Evolutionary conservation across 2,797 vertebrate genomes (phyloP), one percentile per base, ranked within the genome.

Genomic region (Pantherophis vulpinus): DNA sequence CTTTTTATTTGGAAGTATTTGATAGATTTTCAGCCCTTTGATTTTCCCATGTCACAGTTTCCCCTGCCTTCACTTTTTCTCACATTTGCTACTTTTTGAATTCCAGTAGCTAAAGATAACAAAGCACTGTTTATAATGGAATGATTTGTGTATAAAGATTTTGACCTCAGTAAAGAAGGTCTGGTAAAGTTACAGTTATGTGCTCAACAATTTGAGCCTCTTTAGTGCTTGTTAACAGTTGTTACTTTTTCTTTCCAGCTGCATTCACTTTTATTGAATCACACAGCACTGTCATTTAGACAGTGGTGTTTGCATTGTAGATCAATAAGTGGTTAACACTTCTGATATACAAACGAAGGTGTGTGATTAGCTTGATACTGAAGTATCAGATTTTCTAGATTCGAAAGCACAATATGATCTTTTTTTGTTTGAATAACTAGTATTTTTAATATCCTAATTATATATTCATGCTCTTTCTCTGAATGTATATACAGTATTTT

Each of bases 281-380:
- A 91, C 70, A 89, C 58, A 66, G 32, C 23, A 51, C 58, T 91
- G 90, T 91, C 93, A 93, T 89, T 59, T 58, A 58, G 90, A 32
- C 93, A 66, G 74, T 63, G 27, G 59, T 86, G 59, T 93, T 93
- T 89, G 87, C 90, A 93, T 88, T 91, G 70, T 63, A 63, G 59
- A 93, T 91, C 90, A 91, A 93, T 91, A 93, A 87, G 54, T 61
- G 87, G 58, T 93, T 91, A 93, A 91, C 90, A 93, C 74, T 89
- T 91, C 87, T 86, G 70, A 89, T 10, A 11, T 27, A 89, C 59
- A 59, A 90, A 86, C 32, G 59, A 10, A 70, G 20, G 51, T 25
- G 87, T 91, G 59, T 63, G 87, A 89, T 91, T 79, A 54, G 55
- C 42, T 88, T 88, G 60, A 83, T 89, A 20, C 37, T 37, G 90